Evolutionary conservation across 2,888 invertebrate genomes (phyloP), one percentile per base, ranked within the genome.

Genomic region (Orchesella flavescens): DNA sequence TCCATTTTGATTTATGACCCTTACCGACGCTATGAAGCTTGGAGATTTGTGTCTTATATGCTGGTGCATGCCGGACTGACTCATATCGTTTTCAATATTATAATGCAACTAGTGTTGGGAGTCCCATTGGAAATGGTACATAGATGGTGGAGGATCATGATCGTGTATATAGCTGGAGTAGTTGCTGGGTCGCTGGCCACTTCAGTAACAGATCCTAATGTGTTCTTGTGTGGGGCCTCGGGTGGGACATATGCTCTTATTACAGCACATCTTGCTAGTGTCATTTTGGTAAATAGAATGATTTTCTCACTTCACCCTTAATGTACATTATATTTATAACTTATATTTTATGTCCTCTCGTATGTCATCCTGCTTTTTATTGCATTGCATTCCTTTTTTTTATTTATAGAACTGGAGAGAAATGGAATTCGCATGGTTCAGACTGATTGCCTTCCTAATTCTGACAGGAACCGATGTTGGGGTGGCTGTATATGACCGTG

Each of bases 61-160:
- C 94, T 98, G 90, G 96, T 98, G 34, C 98, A 98, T 90, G 95
- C 96, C 84, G 97, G 97, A 94, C 95, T 94, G 63, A 93, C 95
- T 89, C 98, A 99, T 90, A 92, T 99, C 55, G 91, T 95, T 86
- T 95, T 96, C 89, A 99, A 99, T 90, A 91, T 98, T 34, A 91
- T 97, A 76, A 96, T 98, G 83, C 98, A 99, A 90, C 91, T 99
- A 83, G 92, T 98, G 90, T 92, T 99, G 80, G 99, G 99, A 0
- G 93, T 97, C 10, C 97, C 98, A 0, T 91, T 99, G 85, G 99
- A 99, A 91, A 94, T 99, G 94, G 98, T 98, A 0, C 98, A 99
- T 90, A 94, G 94, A 87, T 97, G 96, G 94, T 97, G 97, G 97
- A 92, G 98, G 69, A 95, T 98, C 7, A 91, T 94, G 0, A 91